Evolutionary conservation across 2,888 invertebrate species (phyloP).

Genomic region (Allygus modestus): DNA sequence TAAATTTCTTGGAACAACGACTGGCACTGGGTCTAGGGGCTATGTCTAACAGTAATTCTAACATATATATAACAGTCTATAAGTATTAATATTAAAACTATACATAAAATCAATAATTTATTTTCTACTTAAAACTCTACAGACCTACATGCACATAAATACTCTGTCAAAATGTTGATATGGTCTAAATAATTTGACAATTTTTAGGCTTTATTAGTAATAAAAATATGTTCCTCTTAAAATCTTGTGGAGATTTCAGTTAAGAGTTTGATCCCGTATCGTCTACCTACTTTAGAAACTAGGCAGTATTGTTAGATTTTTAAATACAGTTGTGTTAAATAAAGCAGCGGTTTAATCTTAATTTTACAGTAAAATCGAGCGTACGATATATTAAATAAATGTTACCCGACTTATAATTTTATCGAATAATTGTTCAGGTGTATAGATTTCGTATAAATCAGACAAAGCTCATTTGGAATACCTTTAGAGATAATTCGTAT

Average conservation of each 20-base stretch:
- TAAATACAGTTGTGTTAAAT: too few species aligned
- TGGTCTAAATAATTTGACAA: conserved; percentile 21
- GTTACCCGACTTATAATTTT: too few species aligned
- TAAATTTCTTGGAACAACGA: too few species aligned
- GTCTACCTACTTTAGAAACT: neutral
- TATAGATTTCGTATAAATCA: too few species aligned
- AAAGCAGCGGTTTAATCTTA: too few species aligned
- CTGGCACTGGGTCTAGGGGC: too few species aligned
- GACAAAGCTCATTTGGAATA: too few species aligned
- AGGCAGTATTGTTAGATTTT: neutral
- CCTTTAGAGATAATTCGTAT: neutral
- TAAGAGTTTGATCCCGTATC: neutral
- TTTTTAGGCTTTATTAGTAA: conserved; percentile 1
- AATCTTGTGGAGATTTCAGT: neutral
- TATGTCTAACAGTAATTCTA: too few species aligned
- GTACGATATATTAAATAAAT: too few species aligned
- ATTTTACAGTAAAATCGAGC: too few species aligned
- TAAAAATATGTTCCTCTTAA: neutral
- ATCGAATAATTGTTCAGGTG: too few species aligned
- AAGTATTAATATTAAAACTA: neutral
- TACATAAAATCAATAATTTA: neutral
- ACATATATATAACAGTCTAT: neutral
- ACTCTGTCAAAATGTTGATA: conserved; percentile 18
- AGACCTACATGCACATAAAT: neutral
- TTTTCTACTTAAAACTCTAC: neutral